phyloP scores from a whole-genome alignment of 2,113 vertebrate genomes.

The Hucho hucho region DNA sequence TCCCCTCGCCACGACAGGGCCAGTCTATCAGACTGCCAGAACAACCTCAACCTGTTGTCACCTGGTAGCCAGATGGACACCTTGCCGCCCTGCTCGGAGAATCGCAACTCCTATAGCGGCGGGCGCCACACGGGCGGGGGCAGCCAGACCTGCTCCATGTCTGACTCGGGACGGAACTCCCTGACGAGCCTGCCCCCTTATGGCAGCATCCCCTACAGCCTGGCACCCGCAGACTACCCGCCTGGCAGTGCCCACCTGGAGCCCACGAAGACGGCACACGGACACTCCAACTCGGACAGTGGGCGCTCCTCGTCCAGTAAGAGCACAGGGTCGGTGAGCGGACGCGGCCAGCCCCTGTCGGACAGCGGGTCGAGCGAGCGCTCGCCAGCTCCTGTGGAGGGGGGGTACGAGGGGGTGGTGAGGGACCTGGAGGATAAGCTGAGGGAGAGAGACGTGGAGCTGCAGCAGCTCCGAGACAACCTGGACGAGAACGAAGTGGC shows the following conservation, averaged over 20 bases:
- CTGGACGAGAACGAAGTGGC: conserved; percentile 90
- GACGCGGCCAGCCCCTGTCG: conserved; percentile 77
- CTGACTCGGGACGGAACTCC: conserved; percentile 90
- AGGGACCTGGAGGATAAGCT: conserved; percentile 94
- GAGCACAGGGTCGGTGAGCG: conserved; percentile 88
- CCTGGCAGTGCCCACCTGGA: conserved; percentile 53
- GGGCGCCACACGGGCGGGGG: conserved; percentile 52
- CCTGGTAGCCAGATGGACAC: conserved; percentile 43
- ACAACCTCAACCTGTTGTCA: conserved; percentile 83
- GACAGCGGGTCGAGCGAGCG: conserved; percentile 86
- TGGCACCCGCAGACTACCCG: conserved; percentile 70
- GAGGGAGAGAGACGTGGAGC: conserved; percentile 86
- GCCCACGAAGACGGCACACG: conserved; percentile 64
- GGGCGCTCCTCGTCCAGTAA: conserved; percentile 96
- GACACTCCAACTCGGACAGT: conserved; percentile 94
- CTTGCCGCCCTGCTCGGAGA: conserved; percentile 68
- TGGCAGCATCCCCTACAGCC: conserved; percentile 42
- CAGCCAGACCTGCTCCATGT: conserved; percentile 66
- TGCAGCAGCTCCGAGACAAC: conserved; percentile 85
- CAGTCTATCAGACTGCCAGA: conserved; percentile 83
- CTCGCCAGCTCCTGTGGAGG: conserved; percentile 76
- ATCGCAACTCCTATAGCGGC: conserved; percentile 79
- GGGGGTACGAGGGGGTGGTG: conserved; percentile 84
- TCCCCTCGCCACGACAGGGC: conserved; percentile 75
- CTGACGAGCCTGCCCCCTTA: conserved; percentile 89